Percentiles rank a stretch among this genome's conserved stretches.
phyloP scores from a whole-genome alignment of 2,797 vertebrate species.

The Champsocephalus esox region DNA sequence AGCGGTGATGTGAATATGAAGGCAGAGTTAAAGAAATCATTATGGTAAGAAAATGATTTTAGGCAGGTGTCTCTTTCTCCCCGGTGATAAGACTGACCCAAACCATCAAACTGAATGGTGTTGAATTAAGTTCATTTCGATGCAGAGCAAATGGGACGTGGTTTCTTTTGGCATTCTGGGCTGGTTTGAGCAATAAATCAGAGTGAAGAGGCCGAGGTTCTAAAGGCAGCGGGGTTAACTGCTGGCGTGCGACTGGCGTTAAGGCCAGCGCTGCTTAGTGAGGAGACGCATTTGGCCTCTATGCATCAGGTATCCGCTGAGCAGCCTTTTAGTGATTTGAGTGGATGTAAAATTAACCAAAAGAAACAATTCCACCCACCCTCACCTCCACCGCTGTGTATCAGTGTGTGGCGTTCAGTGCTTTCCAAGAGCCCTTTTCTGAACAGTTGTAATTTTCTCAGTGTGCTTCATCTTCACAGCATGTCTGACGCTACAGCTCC shows the following conservation, averaged over 20 bases:
- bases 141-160: background rate
- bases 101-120: background rate
- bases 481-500: background rate
- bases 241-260: slow-evolving; percentile 38
- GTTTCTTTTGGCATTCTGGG: slow-evolving; percentile 29
- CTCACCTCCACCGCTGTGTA: slow-evolving; percentile 16
- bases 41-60: slow-evolving; percentile 10
- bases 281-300: slow-evolving; percentile 54
- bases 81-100: background rate
- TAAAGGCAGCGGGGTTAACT: slow-evolving; percentile 51
- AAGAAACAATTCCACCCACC: slow-evolving; percentile 42
- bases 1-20: slow-evolving; percentile 36
- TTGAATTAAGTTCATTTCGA: slow-evolving; percentile 17
- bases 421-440: slow-evolving; percentile 24
- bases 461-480: slow-evolving; percentile 24
- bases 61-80: background rate
- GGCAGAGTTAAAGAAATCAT: slow-evolving; percentile 24
- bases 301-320: slow-evolving; percentile 60
- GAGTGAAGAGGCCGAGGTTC: slow-evolving; percentile 24
- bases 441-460: slow-evolving; percentile 14
- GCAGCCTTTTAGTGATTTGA: slow-evolving; percentile 46
- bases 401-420: slow-evolving; percentile 31
- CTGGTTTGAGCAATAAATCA: slow-evolving; percentile 41
- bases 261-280: slow-evolving; percentile 52
- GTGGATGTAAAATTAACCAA: slow-evolving; percentile 46